These are phyloP conservation scores for Fissipunctia ypsillon DNA, from an alignment of 2,888 invertebrate species.

Conservation along the genomic window DNA sequence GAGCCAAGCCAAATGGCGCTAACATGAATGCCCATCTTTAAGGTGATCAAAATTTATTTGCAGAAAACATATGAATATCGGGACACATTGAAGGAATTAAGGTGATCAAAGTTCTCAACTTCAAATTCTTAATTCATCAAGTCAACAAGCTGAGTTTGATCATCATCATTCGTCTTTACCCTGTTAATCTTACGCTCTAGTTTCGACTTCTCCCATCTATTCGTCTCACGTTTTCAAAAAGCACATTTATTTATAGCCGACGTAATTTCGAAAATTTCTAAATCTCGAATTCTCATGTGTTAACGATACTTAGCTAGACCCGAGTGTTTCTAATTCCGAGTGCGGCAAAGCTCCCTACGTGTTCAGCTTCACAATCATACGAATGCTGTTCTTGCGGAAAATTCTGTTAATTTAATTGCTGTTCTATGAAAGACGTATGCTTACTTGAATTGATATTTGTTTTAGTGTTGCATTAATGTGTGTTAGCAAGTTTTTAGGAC, in stretches of 20 bases:
- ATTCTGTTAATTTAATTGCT: conserved; percentile 47
- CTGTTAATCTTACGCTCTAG: not conserved
- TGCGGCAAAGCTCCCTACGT: conserved; percentile 52
- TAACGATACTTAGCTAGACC: conserved; percentile 51
- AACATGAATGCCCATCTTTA: no score
- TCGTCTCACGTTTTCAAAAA: not conserved
- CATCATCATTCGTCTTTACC: not conserved
- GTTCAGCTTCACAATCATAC: conserved; percentile 42
- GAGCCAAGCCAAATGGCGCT: no score
- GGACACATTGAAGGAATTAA: not conserved
- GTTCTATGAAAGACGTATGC: conserved; percentile 35
- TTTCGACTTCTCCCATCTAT: not conserved
- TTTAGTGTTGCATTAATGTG: conserved; percentile 2
- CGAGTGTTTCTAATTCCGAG: conserved; percentile 60
- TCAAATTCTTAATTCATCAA: no score
- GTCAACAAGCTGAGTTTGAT: not conserved
- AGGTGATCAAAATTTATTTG: not conserved
- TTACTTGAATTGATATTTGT: conserved; percentile 14
- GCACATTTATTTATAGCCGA: not conserved
- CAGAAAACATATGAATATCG: not conserved
- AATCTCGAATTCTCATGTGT: conserved; percentile 65
- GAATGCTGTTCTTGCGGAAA: conserved; percentile 38
- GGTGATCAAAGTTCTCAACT: not conserved
- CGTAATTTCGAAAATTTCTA: conserved; percentile 13
- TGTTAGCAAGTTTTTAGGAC: not conserved